phyloP scores from a whole-genome alignment of 2,113 vertebrate genomes.

The Clinocottus analis region DNA sequence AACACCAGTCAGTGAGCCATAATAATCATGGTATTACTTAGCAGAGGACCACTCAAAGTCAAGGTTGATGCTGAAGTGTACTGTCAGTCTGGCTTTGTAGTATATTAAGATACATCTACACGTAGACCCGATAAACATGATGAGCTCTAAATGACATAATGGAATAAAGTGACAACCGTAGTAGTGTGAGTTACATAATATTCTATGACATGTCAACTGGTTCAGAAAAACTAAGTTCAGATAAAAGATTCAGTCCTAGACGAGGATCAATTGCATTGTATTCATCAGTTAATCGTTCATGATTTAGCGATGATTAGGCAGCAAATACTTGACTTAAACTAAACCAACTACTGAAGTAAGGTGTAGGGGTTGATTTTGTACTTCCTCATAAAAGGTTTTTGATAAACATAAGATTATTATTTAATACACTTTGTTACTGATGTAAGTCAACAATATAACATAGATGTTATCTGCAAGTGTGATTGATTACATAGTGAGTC shows the following conservation, averaged over 20 bases:
- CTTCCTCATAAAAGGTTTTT: neutral
- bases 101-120: neutral
- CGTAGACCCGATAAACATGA: neutral
- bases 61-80: slow-evolving; percentile 46
- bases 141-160: neutral
- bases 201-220: neutral
- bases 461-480: neutral
- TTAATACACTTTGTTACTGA: neutral
- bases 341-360: neutral
- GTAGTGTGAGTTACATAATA: neutral
- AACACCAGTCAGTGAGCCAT: slow-evolving; percentile 72
- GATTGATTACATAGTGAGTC: neutral
- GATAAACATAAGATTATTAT: neutral
- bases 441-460: neutral
- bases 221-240: neutral
- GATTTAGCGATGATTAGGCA: neutral
- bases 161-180: neutral
- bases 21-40: slow-evolving; percentile 67
- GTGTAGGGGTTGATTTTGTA: neutral
- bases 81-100: slow-evolving; percentile 8
- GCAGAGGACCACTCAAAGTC: slow-evolving; percentile 69
- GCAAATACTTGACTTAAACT: neutral
- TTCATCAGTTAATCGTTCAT: neutral
- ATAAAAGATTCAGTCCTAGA: neutral
- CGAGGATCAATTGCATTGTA: neutral